These are phyloP conservation scores for Clistopyga incitator DNA, from an alignment of 2,888 invertebrate genomes.

Conservation along the genomic window DNA sequence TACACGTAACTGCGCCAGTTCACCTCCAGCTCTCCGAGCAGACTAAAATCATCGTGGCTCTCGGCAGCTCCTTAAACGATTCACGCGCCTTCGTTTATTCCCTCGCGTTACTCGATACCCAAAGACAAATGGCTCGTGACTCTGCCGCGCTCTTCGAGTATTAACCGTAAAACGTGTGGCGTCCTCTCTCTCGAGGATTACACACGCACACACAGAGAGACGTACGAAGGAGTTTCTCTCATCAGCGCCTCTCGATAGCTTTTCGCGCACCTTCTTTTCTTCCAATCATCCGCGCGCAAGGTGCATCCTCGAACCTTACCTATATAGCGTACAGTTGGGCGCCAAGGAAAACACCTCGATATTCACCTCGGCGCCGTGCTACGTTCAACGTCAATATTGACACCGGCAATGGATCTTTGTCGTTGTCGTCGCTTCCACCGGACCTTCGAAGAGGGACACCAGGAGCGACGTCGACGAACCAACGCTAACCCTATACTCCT, in stretches of 20 bases:
- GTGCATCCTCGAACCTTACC: constrained; percentile 5
- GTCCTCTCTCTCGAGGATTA: constrained; percentile 27
- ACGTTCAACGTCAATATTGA: constrained; percentile 70
- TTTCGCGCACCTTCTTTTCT: constrained; percentile 39
- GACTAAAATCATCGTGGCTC: constrained; percentile 43
- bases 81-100: background rate
- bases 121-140: constrained; percentile 12
- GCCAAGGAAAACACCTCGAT: constrained; percentile 53
- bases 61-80: no score
- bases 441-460: constrained; percentile 31
- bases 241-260: constrained; percentile 9
- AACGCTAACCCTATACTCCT: background rate
- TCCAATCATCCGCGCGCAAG: constrained; percentile 16
- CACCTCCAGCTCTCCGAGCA: constrained; percentile 53
- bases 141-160: constrained; percentile 26
- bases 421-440: constrained; percentile 58
- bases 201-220: no score
- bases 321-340: constrained; percentile 11
- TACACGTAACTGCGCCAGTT: constrained; percentile 48
- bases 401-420: constrained; percentile 69
- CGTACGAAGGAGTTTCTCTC: background rate
- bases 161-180: constrained; percentile 27
- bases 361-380: constrained; percentile 62
- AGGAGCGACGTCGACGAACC: constrained; percentile 32
- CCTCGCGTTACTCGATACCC: background rate